Base-by-base conservation (phyloP, 1,140 invertebrate genomes). In the Drosophila aff. region DNA sequence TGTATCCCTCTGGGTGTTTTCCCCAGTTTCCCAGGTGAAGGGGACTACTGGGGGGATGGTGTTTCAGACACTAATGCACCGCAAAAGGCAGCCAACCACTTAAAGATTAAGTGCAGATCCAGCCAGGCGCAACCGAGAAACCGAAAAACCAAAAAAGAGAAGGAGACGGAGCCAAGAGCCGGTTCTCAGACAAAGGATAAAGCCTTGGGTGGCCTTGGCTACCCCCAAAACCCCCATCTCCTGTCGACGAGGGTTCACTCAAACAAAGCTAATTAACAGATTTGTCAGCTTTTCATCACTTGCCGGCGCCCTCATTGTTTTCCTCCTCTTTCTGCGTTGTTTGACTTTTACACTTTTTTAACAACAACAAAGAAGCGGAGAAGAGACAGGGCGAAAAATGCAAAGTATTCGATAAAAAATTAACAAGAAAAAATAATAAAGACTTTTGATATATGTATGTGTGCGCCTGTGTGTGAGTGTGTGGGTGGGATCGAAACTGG, bases 241-340 rank as follows among this genome's bases (percentile, higher is more conserved):
- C 50, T 50, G 40, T 43, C 73, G 23, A 50, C 49, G 11, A 36
- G 74, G 68, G 82, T 74, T 90, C 79, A 80, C 72, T 85, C 85
- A 91, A 85, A 90, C 85, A 90, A 90, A 90, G 85, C 85, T 90
- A 90, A 90, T 90, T 90, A 90, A 91, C 85, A 90, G 85, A 90
- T 90, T 90, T 90, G 85, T 90, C 85, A 90, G 85, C 85, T 90
- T 90, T 90, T 87, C 84, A 90, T 87, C 84, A 87, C 84, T 90
- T 77, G 72, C 64, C 67, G 59, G 65, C 40, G 77, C 79, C 71
- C 59, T 52, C 55, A 73, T 60, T 73, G 65, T 73, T 72, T 71
- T 50, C 38, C 53, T 50, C 43, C 16, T 64, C 77, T 76, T 79
- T 79, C 83, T 82, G 15, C 36, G 72, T 82, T 90, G 85, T 90